phyloP scores from a whole-genome alignment of 2,113 vertebrate genomes.

The Tachycineta bicolor region DNA sequence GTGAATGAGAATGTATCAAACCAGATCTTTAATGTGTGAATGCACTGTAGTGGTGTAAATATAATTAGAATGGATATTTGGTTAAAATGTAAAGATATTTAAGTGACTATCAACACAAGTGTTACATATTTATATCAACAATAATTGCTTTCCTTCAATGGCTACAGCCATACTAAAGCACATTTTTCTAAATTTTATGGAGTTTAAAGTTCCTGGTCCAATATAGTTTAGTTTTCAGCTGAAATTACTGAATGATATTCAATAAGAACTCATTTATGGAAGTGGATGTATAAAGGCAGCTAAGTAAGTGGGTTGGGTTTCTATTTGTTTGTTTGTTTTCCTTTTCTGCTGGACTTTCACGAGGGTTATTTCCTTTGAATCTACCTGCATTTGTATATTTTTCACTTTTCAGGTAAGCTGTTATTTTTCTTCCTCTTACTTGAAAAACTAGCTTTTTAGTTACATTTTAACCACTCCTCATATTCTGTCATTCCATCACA shows the following conservation, averaged over 20 bases:
- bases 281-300: background rate
- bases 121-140: background rate
- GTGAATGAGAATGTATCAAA: background rate
- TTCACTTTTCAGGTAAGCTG: background rate
- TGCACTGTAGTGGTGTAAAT: background rate
- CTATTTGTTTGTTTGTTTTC: too few relatives aligned
- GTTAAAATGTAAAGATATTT: background rate
- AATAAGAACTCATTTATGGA: background rate
- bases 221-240: background rate
- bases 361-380: background rate
- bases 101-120: background rate
- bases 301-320: background rate
- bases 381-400: background rate
- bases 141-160: background rate
- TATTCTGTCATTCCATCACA: background rate
- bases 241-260: background rate
- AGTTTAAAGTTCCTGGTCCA: background rate
- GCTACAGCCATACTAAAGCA: background rate
- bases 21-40: background rate
- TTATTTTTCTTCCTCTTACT: background rate
- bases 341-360: background rate
- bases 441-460: background rate
- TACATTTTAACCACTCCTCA: background rate
- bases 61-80: background rate
- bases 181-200: background rate